Percentiles rank a stretch among this genome's conserved stretches.
phyloP scores from a whole-genome alignment of 2,113 vertebrate genomes.

The Nyctibius bracteatus region DNA sequence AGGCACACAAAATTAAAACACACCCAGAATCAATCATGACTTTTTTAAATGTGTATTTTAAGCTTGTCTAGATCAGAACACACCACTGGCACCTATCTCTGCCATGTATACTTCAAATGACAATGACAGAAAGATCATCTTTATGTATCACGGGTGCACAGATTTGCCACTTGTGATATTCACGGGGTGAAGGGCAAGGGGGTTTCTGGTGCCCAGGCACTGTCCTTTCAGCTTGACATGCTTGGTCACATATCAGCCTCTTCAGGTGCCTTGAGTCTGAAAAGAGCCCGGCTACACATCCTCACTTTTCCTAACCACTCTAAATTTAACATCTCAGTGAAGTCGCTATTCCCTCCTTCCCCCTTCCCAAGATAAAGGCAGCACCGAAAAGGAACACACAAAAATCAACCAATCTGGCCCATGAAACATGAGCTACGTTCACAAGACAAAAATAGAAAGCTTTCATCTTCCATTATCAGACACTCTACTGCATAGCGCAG shows the following conservation, averaged over 20 bases:
- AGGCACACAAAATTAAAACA: neutral
- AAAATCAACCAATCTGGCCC: constrained; percentile 27
- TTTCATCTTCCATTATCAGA: constrained; percentile 59
- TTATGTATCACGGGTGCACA: neutral
- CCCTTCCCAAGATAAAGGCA: neutral
- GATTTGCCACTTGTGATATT: neutral
- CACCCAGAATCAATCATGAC: neutral
- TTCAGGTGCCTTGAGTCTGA: neutral
- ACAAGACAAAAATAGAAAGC: constrained; percentile 52
- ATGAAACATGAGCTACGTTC: constrained; percentile 25
- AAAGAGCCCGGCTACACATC: neutral
- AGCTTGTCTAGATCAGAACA: neutral
- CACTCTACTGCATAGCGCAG: neutral
- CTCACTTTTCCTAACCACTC: neutral
- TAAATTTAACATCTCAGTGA: neutral
- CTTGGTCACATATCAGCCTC: neutral
- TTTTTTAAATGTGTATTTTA: neutral
- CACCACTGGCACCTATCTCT: rapidly evolving
- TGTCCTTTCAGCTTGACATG: neutral
- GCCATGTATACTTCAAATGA: neutral
- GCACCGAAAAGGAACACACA: neutral
- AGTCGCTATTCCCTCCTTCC: neutral
- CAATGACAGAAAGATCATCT: neutral
- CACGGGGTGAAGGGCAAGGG: neutral
- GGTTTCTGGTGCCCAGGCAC: neutral